Percentiles rank a stretch among this genome's conserved stretches.
phyloP scores from a whole-genome alignment of 1,140 invertebrate species.

The Mamestra configurata region DNA sequence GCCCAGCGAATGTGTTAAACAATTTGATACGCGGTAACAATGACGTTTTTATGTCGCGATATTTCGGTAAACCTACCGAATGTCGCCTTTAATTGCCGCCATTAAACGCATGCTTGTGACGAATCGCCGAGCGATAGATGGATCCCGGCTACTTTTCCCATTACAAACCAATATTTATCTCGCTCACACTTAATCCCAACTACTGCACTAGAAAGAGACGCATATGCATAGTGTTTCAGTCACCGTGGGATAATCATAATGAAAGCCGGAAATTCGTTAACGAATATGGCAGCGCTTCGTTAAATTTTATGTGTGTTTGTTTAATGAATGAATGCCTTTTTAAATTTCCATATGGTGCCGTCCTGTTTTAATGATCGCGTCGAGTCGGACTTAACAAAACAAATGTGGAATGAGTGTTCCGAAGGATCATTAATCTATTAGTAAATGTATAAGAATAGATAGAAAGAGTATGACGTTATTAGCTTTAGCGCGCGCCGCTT shows the following conservation, averaged over 20 bases:
- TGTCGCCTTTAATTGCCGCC: slow-evolving; percentile 82
- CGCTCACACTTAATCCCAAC: slow-evolving; percentile 53
- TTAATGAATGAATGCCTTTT: slow-evolving; percentile 85
- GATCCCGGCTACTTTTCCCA: slow-evolving; percentile 62
- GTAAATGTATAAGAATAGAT: slow-evolving; percentile 51
- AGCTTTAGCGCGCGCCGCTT: slow-evolving; percentile 60
- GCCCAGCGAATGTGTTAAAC: slow-evolving; percentile 74
- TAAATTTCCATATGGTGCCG: slow-evolving; percentile 79
- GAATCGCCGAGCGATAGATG: slow-evolving; percentile 76
- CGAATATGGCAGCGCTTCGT: slow-evolving; percentile 81
- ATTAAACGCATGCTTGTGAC: slow-evolving; percentile 80
- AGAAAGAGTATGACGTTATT: slow-evolving; percentile 68
- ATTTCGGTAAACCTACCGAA: slow-evolving; percentile 77
- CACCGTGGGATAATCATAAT: slow-evolving; percentile 65
- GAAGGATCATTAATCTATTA: slow-evolving; percentile 52
- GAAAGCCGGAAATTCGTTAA: slow-evolving; percentile 84
- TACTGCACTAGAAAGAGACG: slow-evolving; percentile 61
- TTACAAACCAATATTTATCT: slow-evolving; percentile 62
- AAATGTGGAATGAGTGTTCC: slow-evolving; percentile 49
- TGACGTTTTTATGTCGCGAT: slow-evolving; percentile 80
- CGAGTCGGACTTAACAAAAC: slow-evolving; percentile 50
- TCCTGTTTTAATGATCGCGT: slow-evolving; percentile 53
- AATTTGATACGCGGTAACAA: slow-evolving; percentile 79
- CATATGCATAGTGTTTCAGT: slow-evolving; percentile 45
- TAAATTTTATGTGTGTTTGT: slow-evolving; percentile 83